Percentiles rank a stretch among this genome's conserved stretches.
phyloP scores from a whole-genome alignment of 2,888 invertebrate genomes.

The Nowickia ferox region DNA sequence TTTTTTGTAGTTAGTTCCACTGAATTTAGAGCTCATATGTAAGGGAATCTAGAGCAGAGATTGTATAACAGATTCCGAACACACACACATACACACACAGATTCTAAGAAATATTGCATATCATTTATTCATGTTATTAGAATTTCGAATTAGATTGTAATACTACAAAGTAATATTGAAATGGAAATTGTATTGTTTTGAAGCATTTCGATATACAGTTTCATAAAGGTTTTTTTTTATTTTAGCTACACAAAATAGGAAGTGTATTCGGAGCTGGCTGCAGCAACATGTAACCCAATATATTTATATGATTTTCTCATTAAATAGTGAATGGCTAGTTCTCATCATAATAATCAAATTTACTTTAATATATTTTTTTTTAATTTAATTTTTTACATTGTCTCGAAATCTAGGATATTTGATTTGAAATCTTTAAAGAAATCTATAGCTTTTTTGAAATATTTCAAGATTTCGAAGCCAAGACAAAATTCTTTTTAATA shows the following conservation, averaged over 20 bases:
- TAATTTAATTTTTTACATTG: too few species aligned
- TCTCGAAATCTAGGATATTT: too few species aligned
- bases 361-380: too few species aligned
- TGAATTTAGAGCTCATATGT: slow-evolving; percentile 51
- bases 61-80: slow-evolving; percentile 46
- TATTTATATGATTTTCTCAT: too few species aligned
- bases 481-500: too few species aligned
- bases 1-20: slow-evolving; percentile 21
- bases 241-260: not conserved
- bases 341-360: too few species aligned
- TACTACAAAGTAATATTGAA: slow-evolving; percentile 63
- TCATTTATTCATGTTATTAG: slow-evolving; percentile 55
- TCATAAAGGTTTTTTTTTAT: slow-evolving; percentile 5
- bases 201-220: slow-evolving; percentile 36
- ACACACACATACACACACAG: not conserved
- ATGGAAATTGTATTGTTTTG: slow-evolving; percentile 63
- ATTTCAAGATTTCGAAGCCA: too few species aligned
- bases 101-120: slow-evolving; percentile 26
- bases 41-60: slow-evolving; percentile 49
- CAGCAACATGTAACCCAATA: not conserved
- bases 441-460: too few species aligned
- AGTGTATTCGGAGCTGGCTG: not conserved
- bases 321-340: too few species aligned
- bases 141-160: slow-evolving; percentile 31
- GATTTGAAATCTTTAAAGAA: too few species aligned